phyloP scores from a whole-genome alignment of 2,888 invertebrate genomes.

The Microctonus aethiopoides region DNA sequence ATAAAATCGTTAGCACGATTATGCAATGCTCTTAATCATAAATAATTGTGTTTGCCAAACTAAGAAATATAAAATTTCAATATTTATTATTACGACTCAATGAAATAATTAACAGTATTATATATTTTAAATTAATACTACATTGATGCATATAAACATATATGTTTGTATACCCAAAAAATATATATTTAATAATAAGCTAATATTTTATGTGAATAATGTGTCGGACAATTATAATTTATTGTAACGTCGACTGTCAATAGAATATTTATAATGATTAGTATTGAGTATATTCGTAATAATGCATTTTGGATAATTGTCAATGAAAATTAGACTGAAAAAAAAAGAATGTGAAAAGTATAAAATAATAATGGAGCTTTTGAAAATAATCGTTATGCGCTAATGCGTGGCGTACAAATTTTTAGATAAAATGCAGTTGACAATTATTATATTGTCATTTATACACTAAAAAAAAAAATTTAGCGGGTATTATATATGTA shows the following conservation, averaged over 20 bases:
- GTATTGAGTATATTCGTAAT: background rate
- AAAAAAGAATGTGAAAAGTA: background rate
- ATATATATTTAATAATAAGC: background rate
- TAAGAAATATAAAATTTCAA: conserved; percentile 29
- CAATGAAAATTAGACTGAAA: background rate
- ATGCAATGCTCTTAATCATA: background rate
- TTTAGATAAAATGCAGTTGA: background rate
- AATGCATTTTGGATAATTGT: background rate
- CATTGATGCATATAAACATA: background rate
- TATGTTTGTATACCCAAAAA: conserved; percentile 16
- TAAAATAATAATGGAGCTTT: background rate
- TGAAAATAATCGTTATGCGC: too few species aligned
- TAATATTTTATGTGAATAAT: conserved; percentile 30
- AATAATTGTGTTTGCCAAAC: conserved; percentile 6
- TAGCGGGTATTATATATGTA: too few species aligned
- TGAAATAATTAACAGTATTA: conserved; percentile 21
- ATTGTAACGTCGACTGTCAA: conserved; percentile 12
- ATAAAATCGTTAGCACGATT: background rate
- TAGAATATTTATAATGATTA: background rate
- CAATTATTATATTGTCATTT: too few species aligned
- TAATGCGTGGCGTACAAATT: background rate
- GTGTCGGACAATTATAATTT: conserved; percentile 28
- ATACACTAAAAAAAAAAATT: too few species aligned
- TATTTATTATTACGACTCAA: conserved; percentile 39
- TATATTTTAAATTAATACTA: conserved; percentile 2